Conservation (phyloP, 2,888 invertebrate genomes). For the Didymodactylos carnosus region DNA sequence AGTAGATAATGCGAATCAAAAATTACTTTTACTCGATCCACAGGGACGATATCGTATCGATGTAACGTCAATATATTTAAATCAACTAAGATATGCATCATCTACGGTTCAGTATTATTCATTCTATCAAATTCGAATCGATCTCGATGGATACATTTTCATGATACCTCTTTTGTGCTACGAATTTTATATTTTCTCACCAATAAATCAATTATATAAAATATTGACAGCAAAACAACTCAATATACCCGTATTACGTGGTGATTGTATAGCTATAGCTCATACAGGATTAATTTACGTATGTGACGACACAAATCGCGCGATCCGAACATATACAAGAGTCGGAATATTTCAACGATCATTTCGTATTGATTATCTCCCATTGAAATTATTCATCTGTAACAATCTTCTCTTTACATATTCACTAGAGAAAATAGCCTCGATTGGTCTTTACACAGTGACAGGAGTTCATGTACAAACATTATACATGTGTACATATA, state of each 20-base stretch:
- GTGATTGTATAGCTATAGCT: not conserved
- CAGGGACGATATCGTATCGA: not conserved
- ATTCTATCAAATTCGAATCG: not conserved
- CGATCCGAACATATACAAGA: not conserved
- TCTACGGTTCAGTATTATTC: not conserved
- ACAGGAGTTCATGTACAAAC: not conserved
- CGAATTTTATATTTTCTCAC: not conserved
- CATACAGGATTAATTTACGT: not conserved
- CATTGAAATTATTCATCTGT: not conserved
- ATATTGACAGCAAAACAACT: not conserved
- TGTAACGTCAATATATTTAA: not conserved
- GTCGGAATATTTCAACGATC: not conserved
- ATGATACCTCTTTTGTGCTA: not conserved
- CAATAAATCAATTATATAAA: not conserved
- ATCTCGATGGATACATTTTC: not conserved
- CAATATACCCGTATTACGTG: not conserved
- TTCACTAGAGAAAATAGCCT: not conserved
- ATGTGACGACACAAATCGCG: not conserved
- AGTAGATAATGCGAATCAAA: not conserved
- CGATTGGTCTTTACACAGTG: not conserved
- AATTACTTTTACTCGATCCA: not conserved
- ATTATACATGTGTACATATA: not conserved
- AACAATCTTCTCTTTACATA: not conserved
- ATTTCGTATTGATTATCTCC: not conserved
- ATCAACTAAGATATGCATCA: not conserved